Evolutionary conservation across 2,797 vertebrate species (phyloP), one percentile per base, ranked within the genome.

Genomic region (Jordanella pulchra): DNA sequence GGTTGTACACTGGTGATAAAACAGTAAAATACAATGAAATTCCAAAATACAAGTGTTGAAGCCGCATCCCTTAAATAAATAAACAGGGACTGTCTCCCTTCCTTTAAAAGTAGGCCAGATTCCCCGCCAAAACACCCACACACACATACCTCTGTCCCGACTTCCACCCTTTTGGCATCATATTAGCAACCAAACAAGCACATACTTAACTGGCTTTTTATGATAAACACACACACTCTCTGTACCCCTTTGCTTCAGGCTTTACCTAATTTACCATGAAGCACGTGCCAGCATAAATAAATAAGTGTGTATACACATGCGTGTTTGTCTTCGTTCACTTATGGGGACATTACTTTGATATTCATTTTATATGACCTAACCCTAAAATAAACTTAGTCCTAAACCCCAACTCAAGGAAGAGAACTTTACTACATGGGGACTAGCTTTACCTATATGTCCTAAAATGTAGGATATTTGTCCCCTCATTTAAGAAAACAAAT

Each of bases 21-120:
- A 27, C 39, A 27, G 10, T 44, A 30, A 67, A 71, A 71, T 14
- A 7, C 45, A 61, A 71, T 30, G 5, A 27, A n/a, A 42, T 51
- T n/a, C 45, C 21, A 54, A 60, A 73, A 65, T 80, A 11, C 69
- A 65, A 47, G 50, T 60, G 44, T 42, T 65, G 76, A 77, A 35
- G 17, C 63, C n/a, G 55, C 70, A 63, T 63, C 73, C 70, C 73
- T 54, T 86, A 71, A 89, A 87, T 90, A 86, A 88, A 77, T 88
- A 81, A 90, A 80, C 79, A 79, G 77, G 51, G 75, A 50, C 73
- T 28, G 70, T 73, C 75, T 75, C 76, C 76, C 78, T 79, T 77
- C 84, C 67, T 65, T 67, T 77, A 77, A 82, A 90, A 85, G 83
- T 90, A 87, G 87, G 85, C 75, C 88, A 88, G 32, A 83, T 68